phyloP scores from a whole-genome alignment of 1,140 invertebrate species.

The Nephotettix cincticeps region DNA sequence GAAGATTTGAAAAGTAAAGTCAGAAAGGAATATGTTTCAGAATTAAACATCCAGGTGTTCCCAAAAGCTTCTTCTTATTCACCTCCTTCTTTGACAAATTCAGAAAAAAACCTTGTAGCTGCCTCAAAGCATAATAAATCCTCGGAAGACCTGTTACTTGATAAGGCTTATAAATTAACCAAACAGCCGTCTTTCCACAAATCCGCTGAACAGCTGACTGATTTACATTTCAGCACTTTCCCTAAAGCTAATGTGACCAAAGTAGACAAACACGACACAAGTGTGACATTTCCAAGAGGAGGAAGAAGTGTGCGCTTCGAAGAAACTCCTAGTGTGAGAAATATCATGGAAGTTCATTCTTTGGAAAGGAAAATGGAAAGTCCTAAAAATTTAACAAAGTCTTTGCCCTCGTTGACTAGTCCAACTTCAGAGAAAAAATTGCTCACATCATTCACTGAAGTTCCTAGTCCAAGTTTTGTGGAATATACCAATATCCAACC shows the following conservation, averaged over 20 bases:
- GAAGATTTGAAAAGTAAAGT: neutral
- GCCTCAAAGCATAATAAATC: neutral
- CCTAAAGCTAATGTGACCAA: neutral
- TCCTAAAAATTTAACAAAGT: neutral
- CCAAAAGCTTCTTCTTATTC: neutral
- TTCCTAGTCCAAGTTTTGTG: conserved; percentile 5
- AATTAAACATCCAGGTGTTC: neutral
- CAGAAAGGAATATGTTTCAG: neutral
- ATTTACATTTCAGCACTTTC: neutral
- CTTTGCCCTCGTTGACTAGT: neutral
- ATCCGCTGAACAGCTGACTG: neutral
- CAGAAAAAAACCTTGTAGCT: neutral
- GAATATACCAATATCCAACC: conserved; percentile 20
- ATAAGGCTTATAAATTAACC: neutral
- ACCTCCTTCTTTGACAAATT: neutral
- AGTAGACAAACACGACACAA: neutral
- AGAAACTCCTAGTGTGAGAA: neutral
- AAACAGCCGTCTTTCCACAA: neutral
- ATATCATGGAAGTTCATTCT: neutral
- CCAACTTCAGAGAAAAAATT: neutral
- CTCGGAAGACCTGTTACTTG: neutral
- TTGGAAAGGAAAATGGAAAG: neutral
- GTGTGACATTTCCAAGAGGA: neutral
- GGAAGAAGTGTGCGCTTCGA: conserved; percentile 8
- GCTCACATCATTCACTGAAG: conserved; percentile 5